Conservation (phyloP, 1,140 invertebrate species). For the honey bee (Apis mellifera) region DNA sequence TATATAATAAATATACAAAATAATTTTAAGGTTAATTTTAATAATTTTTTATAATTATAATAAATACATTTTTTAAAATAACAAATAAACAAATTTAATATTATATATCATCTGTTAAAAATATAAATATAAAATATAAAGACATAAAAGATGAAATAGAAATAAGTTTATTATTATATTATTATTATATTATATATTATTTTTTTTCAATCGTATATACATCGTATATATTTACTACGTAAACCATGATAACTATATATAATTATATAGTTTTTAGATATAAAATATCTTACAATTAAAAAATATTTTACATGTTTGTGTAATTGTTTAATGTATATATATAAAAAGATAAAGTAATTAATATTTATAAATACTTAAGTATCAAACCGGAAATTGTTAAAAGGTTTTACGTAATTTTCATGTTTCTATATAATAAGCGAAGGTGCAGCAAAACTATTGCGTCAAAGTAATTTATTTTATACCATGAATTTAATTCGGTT, state of each 20-base stretch:
- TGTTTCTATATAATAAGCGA: background rate
- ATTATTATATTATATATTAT: no score
- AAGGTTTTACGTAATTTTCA: slow-evolving; percentile 42
- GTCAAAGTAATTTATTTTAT: slow-evolving; percentile 30
- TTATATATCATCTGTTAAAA: background rate
- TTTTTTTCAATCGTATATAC: background rate
- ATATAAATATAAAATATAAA: background rate
- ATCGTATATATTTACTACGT: background rate
- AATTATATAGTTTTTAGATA: background rate
- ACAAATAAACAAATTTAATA: background rate
- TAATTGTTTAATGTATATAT: background rate
- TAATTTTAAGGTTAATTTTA: slow-evolving; percentile 16
- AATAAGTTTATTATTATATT: background rate
- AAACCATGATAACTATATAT: background rate
- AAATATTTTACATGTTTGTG: background rate
- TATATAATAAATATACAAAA: background rate
- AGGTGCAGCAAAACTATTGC: background rate
- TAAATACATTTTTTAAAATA: background rate
- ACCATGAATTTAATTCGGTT: slow-evolving; percentile 52
- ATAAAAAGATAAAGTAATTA: background rate
- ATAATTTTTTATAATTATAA: background rate
- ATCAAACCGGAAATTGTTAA: background rate
- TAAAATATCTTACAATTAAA: background rate
- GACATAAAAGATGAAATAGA: background rate
- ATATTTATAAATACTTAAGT: background rate